phyloP scores from a whole-genome alignment of 2,797 vertebrate genomes.

The Otolemur crassicaudatus region DNA sequence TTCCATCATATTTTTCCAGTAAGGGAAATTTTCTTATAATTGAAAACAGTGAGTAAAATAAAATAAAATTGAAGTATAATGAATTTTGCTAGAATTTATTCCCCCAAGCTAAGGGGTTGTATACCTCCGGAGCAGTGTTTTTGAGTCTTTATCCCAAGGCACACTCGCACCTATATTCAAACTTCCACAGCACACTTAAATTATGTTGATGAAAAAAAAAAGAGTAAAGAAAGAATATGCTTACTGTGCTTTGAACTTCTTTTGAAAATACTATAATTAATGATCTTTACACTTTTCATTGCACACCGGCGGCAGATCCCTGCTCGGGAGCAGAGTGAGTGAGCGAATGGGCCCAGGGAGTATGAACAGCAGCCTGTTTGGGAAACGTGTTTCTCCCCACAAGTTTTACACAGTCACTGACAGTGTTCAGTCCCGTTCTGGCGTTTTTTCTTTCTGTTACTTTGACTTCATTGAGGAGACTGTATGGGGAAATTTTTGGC shows the following conservation, averaged over 20 bases:
- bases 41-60: background rate
- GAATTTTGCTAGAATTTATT: conserved; percentile 23
- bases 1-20: background rate
- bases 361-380: background rate
- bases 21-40: background rate
- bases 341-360: background rate
- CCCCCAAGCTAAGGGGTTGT: background rate
- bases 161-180: too few relatives aligned
- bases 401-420: background rate
- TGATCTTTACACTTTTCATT: too few relatives aligned
- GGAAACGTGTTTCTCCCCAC: background rate
- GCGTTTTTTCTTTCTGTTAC: background rate
- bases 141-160: too few relatives aligned
- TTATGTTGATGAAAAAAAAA: too few relatives aligned
- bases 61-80: background rate
- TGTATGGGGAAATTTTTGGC: background rate
- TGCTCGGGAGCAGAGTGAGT: background rate
- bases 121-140: background rate
- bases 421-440: background rate
- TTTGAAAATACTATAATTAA: too few relatives aligned
- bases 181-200: too few relatives aligned
- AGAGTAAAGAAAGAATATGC: too few relatives aligned
- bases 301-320: too few relatives aligned
- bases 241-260: too few relatives aligned
- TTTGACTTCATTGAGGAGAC: background rate